Evolutionary conservation across 1,140 invertebrate genomes (phyloP).

Genomic region (Drosophila pectinifera): DNA sequence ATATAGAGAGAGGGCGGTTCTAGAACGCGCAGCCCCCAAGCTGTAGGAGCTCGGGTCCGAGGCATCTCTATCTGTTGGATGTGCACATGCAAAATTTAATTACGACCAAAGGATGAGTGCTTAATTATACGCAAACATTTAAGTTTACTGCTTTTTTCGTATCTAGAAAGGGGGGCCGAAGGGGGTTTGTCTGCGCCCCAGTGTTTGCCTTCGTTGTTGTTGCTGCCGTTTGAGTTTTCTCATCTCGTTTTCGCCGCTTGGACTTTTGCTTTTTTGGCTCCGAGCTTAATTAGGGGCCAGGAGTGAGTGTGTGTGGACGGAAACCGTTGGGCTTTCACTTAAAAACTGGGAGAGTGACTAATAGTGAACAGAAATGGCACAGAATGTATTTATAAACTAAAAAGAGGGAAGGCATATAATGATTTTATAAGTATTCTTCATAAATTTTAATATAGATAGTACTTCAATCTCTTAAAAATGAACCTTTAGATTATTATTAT

Average conservation of each 20-base stretch:
- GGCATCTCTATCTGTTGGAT: constrained; percentile 67
- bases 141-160: constrained; percentile 81
- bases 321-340: background rate
- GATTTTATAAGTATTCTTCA: background rate
- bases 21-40: constrained; percentile 32
- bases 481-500: no score
- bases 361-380: background rate
- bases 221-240: constrained; percentile 50
- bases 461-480: no score
- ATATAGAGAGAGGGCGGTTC: background rate
- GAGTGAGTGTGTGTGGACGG: background rate
- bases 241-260: constrained; percentile 47
- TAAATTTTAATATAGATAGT: no score
- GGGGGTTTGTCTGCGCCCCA: constrained; percentile 23
- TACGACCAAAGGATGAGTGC: constrained; percentile 85
- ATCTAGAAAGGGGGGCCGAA: constrained; percentile 18
- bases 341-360: background rate
- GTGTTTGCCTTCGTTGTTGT: constrained; percentile 46
- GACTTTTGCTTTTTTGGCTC: constrained; percentile 58
- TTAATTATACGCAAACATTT: constrained; percentile 85
- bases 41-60: constrained; percentile 16
- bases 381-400: background rate
- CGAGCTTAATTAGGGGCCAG: constrained; percentile 46
- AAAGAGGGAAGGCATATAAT: background rate
- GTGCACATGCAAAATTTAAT: constrained; percentile 85